Evolutionary conservation across 2,113 vertebrate genomes (phyloP), one percentile per base, ranked within the genome.

Genomic region (Larimichthys crocea): DNA sequence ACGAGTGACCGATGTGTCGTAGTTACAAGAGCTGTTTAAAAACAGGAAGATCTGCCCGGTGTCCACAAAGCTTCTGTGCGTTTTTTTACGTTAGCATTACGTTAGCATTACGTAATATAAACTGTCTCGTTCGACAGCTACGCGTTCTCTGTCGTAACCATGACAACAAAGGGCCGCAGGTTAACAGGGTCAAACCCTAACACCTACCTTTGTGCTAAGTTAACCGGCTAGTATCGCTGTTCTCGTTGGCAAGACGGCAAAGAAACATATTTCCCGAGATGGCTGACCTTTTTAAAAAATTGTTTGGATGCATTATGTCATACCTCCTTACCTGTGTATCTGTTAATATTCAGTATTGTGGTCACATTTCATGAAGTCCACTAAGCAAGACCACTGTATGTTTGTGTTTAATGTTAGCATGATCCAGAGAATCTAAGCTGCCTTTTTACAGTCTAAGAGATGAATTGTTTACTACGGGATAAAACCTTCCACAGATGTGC

Each of bases 381-480:
- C 64, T 62, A 19, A 67, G 70, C 3, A 4, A 4, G 40, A 22
- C 35, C 72, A 70, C 76, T 26, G 73, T 89, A n/a, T 57, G n/a
- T 88, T 77, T 87, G 26, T 48, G 26, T 79, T 72, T 52, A 56
- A 22, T 75, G 53, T 62, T 20, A 63, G 55, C 17, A 15, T 56
- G 49, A 53, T 79, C 16, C 24, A 46, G 52, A 72, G 68, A 78
- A 69, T 91, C 69, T 40, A 72, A 83, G 87, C 86, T 91, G 90
- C 91, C 92, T 93, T 93, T 48, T 69, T 46, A 55, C 29, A 57
- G 77, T 59, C 20, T 56, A 50, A 49, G 75, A 81, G 74, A 74
- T 79, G 46, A 73, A 78, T 77, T 60, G 89, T 91, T 91, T 91
- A 85, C 83, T 52, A 49, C 12, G 1, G 44, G 66, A 71, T 64